Conservation (phyloP, 2,888 invertebrate genomes). For the Spisula solida region DNA sequence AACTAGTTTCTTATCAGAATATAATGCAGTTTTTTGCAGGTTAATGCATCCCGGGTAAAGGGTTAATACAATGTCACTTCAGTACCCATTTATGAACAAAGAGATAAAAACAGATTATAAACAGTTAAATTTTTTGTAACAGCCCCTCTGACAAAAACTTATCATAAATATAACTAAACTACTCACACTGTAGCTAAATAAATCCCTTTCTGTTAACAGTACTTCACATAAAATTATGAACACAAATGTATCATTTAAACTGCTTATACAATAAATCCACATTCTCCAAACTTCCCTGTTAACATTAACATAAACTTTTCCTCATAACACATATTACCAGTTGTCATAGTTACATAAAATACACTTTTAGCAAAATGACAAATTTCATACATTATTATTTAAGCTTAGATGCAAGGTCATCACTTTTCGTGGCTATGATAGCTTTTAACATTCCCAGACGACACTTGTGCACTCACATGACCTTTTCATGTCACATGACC, state of each 20-base stretch:
- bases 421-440: background rate
- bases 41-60: no score
- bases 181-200: background rate
- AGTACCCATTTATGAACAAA: no score
- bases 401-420: background rate
- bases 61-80: no score
- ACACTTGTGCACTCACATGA: background rate
- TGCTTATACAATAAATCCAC: background rate
- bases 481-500: constrained; percentile 26
- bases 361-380: background rate
- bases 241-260: background rate
- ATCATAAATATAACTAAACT: no score
- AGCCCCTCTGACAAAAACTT: no score
- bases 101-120: no score
- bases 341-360: background rate
- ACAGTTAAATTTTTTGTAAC: no score
- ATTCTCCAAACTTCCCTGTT: background rate
- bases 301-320: background rate
- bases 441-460: constrained; percentile 27
- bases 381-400: constrained; percentile 8
- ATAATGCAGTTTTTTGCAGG: no score
- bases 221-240: background rate
- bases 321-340: background rate
- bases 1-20: no score
- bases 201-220: background rate